Evolutionary conservation across 2,888 invertebrate species (phyloP).

Genomic region (Epistrophella euchroma): DNA sequence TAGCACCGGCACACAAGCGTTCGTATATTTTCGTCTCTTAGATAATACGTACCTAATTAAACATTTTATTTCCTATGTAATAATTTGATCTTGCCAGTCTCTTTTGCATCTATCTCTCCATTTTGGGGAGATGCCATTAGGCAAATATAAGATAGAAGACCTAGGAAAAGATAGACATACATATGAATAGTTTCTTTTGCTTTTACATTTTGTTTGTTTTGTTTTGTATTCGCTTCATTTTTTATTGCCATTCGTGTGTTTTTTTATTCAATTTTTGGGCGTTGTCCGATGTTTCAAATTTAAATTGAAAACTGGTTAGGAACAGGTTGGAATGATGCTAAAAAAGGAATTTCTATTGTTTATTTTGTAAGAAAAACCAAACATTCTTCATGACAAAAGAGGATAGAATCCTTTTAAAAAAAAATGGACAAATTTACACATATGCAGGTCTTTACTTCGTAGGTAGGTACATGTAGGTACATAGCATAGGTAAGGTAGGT

Average conservation of each 20-base stretch:
- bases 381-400: conserved; percentile 5
- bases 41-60: neutral
- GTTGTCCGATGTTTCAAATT: conserved; percentile 59
- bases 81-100: conserved; percentile 41
- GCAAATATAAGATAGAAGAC: neutral
- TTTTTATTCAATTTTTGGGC: conserved; percentile 62
- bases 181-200: neutral
- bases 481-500: too few relatives aligned
- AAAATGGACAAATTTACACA: conserved; percentile 63
- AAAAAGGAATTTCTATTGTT: conserved; percentile 67
- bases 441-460: conserved; percentile 34
- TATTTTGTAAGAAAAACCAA: conserved; percentile 62
- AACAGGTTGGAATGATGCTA: conserved; percentile 73
- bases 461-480: neutral
- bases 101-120: conserved; percentile 45
- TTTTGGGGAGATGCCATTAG: neutral
- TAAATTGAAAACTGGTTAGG: conserved; percentile 64
- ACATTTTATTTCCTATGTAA: neutral
- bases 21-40: neutral
- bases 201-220: neutral
- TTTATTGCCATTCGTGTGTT: conserved; percentile 53
- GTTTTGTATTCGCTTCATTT: conserved; percentile 31
- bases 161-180: too few relatives aligned
- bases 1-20: conserved; percentile 2
- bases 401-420: conserved; percentile 60